Evolutionary conservation across 2,888 invertebrate species (phyloP).

Genomic region (Sturmia bella): DNA sequence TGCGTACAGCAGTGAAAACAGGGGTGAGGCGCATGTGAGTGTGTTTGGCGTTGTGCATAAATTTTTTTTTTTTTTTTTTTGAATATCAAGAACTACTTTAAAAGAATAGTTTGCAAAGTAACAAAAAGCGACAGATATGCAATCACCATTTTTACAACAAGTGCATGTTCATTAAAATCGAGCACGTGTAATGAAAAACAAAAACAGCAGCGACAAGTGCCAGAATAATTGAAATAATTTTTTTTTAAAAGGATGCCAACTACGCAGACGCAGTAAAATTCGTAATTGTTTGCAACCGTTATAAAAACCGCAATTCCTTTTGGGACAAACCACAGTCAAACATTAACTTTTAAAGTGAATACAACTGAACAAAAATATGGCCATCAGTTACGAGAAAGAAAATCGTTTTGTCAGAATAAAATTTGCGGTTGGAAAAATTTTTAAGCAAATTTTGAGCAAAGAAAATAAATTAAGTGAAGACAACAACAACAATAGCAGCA

Average conservation of each 20-base stretch:
- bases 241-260: slow-evolving; percentile 46
- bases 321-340: slow-evolving; percentile 27
- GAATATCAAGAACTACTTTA: slow-evolving; percentile 5
- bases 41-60: slow-evolving; percentile 46
- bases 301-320: slow-evolving; percentile 51
- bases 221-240: slow-evolving; percentile 57
- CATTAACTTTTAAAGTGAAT: slow-evolving; percentile 33
- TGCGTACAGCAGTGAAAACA: background rate
- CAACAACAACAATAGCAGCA: background rate
- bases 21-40: slow-evolving; percentile 30
- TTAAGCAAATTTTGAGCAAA: slow-evolving; percentile 69
- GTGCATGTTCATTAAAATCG: slow-evolving; percentile 53
- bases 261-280: slow-evolving; percentile 53
- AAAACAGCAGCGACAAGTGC: slow-evolving; percentile 54
- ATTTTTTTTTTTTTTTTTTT: slow-evolving; percentile 22
- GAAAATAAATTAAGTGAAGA: background rate
- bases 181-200: slow-evolving; percentile 58
- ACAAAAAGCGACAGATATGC: background rate
- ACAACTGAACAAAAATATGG: slow-evolving; percentile 43
- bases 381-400: background rate
- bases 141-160: slow-evolving; percentile 35
- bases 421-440: slow-evolving; percentile 73
- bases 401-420: slow-evolving; percentile 47
- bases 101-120: background rate
- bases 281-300: slow-evolving; percentile 13